A percentile compares a stretch with the other conserved stretches of the same genome.
Evolutionary conservation across 2,113 vertebrate genomes (phyloP).

Genomic region (Poecilia latipinna): DNA sequence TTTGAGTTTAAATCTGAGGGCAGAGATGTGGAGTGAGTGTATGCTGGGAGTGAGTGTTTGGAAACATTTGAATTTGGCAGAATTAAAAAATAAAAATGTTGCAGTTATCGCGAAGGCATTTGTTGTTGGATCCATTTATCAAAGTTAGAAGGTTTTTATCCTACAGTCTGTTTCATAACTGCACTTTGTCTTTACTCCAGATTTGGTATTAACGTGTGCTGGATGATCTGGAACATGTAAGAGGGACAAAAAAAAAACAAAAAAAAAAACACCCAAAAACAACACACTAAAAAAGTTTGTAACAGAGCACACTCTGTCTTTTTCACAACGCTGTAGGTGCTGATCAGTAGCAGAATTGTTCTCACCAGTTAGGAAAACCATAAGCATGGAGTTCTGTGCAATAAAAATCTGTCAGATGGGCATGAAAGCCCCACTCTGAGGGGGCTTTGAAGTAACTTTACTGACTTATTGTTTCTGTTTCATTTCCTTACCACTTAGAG

Average conservation of each 20-base stretch:
- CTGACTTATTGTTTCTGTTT: conserved; percentile 23
- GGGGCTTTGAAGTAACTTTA: background rate
- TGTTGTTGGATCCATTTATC: background rate
- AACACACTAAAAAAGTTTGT: too few relatives aligned
- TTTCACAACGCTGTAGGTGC: too few relatives aligned
- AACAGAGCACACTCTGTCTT: too few relatives aligned
- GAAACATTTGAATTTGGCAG: background rate
- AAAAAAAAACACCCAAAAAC: too few relatives aligned
- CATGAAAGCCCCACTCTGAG: background rate
- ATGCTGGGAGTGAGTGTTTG: background rate
- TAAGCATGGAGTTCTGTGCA: background rate
- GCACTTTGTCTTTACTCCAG: background rate
- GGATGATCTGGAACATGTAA: too few relatives aligned
- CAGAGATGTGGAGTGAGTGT: background rate
- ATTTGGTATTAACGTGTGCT: background rate
- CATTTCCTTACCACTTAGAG: conserved; percentile 35
- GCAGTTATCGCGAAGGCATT: background rate
- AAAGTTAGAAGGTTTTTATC: background rate
- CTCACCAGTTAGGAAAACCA: background rate
- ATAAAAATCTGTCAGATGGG: background rate
- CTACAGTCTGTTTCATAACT: background rate
- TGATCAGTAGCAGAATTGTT: background rate
- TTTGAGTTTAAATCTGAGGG: background rate
- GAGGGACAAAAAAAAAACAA: too few relatives aligned
- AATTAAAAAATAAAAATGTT: too few relatives aligned